phyloP scores from a whole-genome alignment of 2,797 vertebrate species.

The Manis javanica region DNA sequence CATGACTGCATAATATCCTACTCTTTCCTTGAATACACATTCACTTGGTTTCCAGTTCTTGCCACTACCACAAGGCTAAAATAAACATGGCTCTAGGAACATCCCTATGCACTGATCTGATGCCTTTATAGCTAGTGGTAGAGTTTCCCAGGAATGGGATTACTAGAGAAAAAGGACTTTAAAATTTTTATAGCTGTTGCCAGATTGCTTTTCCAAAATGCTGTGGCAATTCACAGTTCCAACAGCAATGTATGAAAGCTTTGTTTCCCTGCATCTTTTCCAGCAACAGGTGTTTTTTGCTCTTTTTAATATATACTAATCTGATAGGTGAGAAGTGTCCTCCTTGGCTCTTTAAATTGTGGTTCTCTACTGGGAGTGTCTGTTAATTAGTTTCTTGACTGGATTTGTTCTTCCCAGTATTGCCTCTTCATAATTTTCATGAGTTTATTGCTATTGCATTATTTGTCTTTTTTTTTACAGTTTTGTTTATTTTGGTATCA shows the following conservation, averaged over 20 bases:
- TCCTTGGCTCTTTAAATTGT: conserved; percentile 57
- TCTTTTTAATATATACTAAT: conserved; percentile 52
- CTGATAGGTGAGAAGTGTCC: conserved; percentile 54
- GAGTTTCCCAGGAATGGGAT: neutral
- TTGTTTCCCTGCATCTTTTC: neutral
- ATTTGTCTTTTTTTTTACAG: neutral
- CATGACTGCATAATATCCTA: neutral
- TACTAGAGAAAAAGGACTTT: neutral
- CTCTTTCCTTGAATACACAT: neutral
- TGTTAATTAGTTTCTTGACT: conserved; percentile 16
- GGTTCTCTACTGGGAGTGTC: conserved; percentile 25
- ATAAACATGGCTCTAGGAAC: neutral
- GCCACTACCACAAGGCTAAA: neutral
- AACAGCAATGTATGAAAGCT: neutral
- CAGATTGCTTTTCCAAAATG: conserved; percentile 1
- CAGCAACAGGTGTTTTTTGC: neutral
- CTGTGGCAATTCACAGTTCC: neutral
- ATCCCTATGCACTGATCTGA: neutral
- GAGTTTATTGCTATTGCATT: neutral
- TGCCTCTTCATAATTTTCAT: neutral
- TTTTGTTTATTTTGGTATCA: neutral
- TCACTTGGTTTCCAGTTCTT: conserved; percentile 20
- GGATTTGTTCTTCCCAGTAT: neutral
- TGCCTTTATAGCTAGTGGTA: neutral
- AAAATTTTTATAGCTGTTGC: neutral